Evolutionary conservation across 2,888 invertebrate genomes (phyloP).

Genomic region (Alcis repandata): DNA sequence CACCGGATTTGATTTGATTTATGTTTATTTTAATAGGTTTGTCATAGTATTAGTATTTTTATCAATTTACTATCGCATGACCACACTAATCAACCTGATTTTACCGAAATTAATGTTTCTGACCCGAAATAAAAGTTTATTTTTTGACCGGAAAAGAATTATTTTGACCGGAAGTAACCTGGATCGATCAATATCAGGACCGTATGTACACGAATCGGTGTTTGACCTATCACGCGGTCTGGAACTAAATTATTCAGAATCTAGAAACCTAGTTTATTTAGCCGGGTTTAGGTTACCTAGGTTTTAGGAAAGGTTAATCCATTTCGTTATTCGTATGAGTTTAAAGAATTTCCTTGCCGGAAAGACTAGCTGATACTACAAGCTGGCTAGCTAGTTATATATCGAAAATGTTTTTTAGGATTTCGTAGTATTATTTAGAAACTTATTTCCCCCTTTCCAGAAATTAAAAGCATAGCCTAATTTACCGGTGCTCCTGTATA

Average conservation of each 20-base stretch:
- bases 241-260: constrained; percentile 14
- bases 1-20: neutral
- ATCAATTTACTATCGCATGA: constrained; percentile 5
- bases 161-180: constrained; percentile 30
- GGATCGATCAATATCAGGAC: constrained; percentile 20
- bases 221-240: constrained; percentile 9
- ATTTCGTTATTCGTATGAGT: too few species aligned
- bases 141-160: constrained; percentile 12
- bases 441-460: too few species aligned
- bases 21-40: neutral
- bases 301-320: neutral
- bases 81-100: constrained; percentile 18
- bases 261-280: neutral
- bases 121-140: constrained; percentile 21
- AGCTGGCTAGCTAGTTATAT: too few species aligned
- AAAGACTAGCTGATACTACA: too few species aligned
- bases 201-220: constrained; percentile 7
- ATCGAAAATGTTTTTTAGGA: too few species aligned
- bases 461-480: too few species aligned
- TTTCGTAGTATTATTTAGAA: too few species aligned
- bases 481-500: too few species aligned
- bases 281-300: neutral
- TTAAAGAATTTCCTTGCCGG: too few species aligned
- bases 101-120: constrained; percentile 21
- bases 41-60: neutral